Conservation (phyloP, 2,888 invertebrate genomes). For the Erynnis tages region DNA sequence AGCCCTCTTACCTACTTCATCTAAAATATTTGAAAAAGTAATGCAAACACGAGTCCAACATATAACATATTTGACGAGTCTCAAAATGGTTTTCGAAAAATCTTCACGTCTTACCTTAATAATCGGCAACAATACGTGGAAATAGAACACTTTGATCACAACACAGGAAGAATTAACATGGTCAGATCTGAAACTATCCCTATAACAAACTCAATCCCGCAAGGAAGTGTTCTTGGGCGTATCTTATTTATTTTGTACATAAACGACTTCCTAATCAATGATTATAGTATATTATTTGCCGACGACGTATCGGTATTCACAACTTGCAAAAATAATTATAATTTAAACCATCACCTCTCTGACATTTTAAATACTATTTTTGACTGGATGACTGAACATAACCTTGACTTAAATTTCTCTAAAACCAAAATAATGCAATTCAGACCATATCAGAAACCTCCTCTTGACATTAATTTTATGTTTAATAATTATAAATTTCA, state of each 20-base stretch:
- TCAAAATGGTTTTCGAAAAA: slow-evolving; percentile 13
- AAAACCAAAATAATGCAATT: slow-evolving; percentile 6
- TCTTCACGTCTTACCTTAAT: background rate
- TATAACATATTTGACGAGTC: background rate
- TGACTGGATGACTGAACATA: slow-evolving; percentile 5
- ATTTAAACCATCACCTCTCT: background rate
- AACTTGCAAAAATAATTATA: background rate
- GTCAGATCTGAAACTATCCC: background rate
- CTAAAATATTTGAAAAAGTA: slow-evolving; percentile 12
- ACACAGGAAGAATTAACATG: background rate
- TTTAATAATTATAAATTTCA: background rate
- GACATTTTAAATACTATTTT: background rate
- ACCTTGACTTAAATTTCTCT: background rate
- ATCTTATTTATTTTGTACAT: background rate
- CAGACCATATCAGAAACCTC: background rate
- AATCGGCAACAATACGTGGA: background rate
- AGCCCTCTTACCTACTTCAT: slow-evolving; percentile 26
- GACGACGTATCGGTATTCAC: background rate
- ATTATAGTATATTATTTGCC: background rate
- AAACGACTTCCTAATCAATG: background rate
- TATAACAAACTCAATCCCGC: background rate
- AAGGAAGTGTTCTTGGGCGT: background rate
- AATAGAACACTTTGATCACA: background rate
- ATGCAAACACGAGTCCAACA: slow-evolving; percentile 5
- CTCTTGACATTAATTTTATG: background rate